Conservation (phyloP, 1,140 invertebrate species). For the Colletes latitarsis region DNA sequence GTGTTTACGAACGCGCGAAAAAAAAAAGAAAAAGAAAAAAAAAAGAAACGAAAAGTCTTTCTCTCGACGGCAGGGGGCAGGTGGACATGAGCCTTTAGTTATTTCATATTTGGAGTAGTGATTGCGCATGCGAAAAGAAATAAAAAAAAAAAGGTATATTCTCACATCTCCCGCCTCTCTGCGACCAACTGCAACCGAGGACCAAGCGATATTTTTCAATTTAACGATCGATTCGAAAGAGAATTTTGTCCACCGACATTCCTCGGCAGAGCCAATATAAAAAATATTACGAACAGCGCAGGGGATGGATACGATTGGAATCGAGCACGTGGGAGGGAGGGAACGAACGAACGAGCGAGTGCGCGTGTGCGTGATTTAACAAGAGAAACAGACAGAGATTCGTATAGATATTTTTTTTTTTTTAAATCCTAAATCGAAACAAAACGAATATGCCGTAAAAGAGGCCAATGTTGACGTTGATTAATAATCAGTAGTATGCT, state of each 20-base stretch:
- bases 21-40: neutral
- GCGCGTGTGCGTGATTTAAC: conserved; percentile 54
- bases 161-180: conserved; percentile 81
- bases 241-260: conserved; percentile 66
- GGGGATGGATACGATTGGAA: conserved; percentile 55
- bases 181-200: conserved; percentile 78
- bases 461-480: conserved; percentile 56
- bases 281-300: conserved; percentile 50
- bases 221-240: conserved; percentile 74
- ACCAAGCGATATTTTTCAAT: conserved; percentile 72
- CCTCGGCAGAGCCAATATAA: conserved; percentile 47
- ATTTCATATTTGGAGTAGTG: conserved; percentile 81
- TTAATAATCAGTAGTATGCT: conserved; percentile 65
- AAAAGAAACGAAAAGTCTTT: conserved; percentile 43
- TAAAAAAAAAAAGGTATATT: conserved; percentile 76
- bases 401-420: conserved; percentile 18
- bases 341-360: conserved; percentile 56
- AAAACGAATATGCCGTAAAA: conserved; percentile 49
- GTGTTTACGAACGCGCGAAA: neutral
- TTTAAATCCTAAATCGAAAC: conserved; percentile 22
- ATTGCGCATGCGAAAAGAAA: conserved; percentile 79
- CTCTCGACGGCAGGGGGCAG: conserved; percentile 74
- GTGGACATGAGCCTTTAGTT: conserved; percentile 80
- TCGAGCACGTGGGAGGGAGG: conserved; percentile 58
- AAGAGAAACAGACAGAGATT: conserved; percentile 50